Evolutionary conservation across 2,113 vertebrate species (phyloP).

Genomic region (Gadus chalcogrammus): DNA sequence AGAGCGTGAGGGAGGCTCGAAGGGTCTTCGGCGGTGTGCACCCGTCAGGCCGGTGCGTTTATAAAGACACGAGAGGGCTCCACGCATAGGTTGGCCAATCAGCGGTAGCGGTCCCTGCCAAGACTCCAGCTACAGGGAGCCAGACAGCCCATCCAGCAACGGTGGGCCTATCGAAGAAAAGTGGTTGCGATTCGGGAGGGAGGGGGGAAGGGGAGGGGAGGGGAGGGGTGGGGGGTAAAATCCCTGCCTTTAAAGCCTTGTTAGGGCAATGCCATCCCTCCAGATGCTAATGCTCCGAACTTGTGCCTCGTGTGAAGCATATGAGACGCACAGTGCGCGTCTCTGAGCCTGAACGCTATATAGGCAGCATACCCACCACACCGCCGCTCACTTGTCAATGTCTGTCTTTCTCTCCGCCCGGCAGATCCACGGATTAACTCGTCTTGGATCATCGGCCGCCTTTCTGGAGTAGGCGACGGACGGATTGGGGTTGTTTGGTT

Average conservation of each 20-base stretch:
- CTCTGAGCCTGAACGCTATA: neutral
- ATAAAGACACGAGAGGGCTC: slow-evolving; percentile 22
- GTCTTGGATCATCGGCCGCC: slow-evolving; percentile 19
- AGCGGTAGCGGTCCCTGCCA: slow-evolving; percentile 35
- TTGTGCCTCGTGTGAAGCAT: slow-evolving; percentile 38
- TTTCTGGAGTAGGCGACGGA: slow-evolving; percentile 41
- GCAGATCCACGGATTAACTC: slow-evolving; percentile 51
- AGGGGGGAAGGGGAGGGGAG: neutral
- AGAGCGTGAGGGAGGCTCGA: neutral
- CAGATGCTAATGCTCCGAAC: slow-evolving; percentile 55
- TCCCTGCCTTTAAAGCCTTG: slow-evolving; percentile 42
- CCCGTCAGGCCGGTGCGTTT: neutral
- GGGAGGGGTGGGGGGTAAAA: slow-evolving; percentile 28
- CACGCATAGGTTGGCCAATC: slow-evolving; percentile 61
- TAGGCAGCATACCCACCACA: neutral
- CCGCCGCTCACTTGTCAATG: slow-evolving; percentile 19
- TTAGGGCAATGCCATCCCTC: slow-evolving; percentile 43
- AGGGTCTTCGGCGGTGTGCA: slow-evolving; percentile 19
- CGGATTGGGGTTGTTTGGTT: slow-evolving; percentile 6
- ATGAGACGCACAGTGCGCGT: slow-evolving; percentile 29
- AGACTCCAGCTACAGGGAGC: slow-evolving; percentile 12
- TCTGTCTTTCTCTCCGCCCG: too few species aligned
- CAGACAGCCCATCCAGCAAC: neutral
- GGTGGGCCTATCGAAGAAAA: slow-evolving; percentile 36
- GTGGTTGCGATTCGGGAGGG: slow-evolving; percentile 38